Base-by-base conservation (phyloP, 2,113 vertebrate genomes). In the Vicugna pacos region DNA sequence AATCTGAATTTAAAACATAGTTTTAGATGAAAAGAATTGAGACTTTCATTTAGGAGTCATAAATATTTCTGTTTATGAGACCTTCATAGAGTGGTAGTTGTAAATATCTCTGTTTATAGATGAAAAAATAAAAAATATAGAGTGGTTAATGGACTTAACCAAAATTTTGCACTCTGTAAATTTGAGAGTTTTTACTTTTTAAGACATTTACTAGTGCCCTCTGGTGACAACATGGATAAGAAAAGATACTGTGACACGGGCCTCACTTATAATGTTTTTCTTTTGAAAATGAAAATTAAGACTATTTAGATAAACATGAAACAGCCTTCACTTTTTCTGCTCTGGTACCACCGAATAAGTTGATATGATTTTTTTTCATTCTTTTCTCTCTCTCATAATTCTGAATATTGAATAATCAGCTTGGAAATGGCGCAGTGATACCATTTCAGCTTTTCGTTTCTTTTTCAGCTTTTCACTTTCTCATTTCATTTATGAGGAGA, bases 161-260 rank as follows among this genome's bases (percentile, higher is more conserved):
- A 92, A 28, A 22, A 56, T 84, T 90, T 60, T 90, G 4, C 32
- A 84, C 32, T 65, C 28, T 19, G 19, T 89, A 82, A 83, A 94
- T 80, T 94, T 87, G 89, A 92, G 52, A 85, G 12, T 76, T 72
- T 88, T 65, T 62, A 76, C 60, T 89, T 86, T 87, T 72, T 76
- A 52, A 90, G 88, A 86, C 62, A 96, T 73, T 89, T 94, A 24
- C 85, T 94, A 79, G 91, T 91, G 91, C 96, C 93, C 93, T 96
- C 91, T 95, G 91, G 88, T 96, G 95, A 95, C 87, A 77, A 62
- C 35, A 67, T 8, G 5, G 35, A 22, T 72, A 67, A 76, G 72
- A 89, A 93, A 82, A 48, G 91, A n/a, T 13, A 84, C 20, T 73
- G 14, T 80, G 42, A 32, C 5, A 50, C 17, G 16, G 20, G 26